Conservation (phyloP, 2,888 invertebrate genomes). For the Phytoseiulus persimilis region DNA sequence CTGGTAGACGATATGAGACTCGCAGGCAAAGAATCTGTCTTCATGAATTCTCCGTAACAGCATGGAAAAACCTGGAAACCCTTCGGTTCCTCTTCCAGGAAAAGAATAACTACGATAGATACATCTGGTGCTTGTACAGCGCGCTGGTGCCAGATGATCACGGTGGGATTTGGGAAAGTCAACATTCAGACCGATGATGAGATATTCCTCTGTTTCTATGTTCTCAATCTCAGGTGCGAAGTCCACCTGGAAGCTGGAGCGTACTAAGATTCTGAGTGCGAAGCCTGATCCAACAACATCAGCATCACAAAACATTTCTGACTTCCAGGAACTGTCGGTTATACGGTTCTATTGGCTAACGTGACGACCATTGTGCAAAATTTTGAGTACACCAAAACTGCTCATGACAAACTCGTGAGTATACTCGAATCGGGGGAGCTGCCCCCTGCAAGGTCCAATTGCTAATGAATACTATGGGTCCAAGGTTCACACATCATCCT, state of each 20-base stretch:
- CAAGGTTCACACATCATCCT: no score
- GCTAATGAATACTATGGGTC: no score
- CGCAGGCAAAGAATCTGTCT: no score
- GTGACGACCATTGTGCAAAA: conserved; percentile 10
- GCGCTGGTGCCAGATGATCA: not conserved
- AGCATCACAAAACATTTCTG: not conserved
- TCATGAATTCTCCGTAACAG: no score
- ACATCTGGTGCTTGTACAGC: conserved; percentile 8
- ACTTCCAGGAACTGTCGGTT: not conserved
- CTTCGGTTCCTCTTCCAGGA: not conserved
- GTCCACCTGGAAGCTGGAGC: no score
- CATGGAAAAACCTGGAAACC: no score
- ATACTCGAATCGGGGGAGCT: not conserved
- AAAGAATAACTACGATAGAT: not conserved
- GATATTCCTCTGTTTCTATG: not conserved
- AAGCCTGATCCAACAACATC: no score
- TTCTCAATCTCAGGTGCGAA: no score
- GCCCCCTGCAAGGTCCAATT: no score
- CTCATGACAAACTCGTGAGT: conserved; percentile 10
- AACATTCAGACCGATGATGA: not conserved
- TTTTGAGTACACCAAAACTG: conserved; percentile 6
- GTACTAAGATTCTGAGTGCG: no score
- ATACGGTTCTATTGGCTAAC: conserved; percentile 6
- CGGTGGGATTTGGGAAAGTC: conserved; percentile 12
- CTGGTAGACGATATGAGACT: not conserved